Base-by-base conservation (phyloP, 2,888 invertebrate species). In the Drosophila mercatorum region DNA sequence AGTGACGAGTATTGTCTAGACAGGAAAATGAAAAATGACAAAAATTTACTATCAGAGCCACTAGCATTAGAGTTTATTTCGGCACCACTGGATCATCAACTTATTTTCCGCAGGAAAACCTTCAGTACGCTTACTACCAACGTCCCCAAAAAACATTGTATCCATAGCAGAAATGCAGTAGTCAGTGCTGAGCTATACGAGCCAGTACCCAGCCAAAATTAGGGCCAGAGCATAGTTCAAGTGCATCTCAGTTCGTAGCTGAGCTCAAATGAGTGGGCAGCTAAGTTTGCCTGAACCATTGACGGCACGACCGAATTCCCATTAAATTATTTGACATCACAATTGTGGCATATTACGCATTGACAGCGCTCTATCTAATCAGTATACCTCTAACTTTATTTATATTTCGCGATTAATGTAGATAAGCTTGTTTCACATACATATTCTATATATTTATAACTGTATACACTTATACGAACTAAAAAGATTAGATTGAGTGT, bases 191-290 rank as follows among this genome's bases (percentile, higher is more conserved):
- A 34, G 34, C 34, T 34, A 34, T 34, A 10, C 34, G 10, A 10
- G 2, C 34, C 34, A 34, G 71, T 17, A 47, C 68, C 7, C 11
- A 17, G 12, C 2, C 56, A 49, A 8, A 40, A 12, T 2, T 68
- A 40, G 5, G 14, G 6, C 14, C 5, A 34, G 6, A 34, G 7
- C 34, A 34, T 7, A 34, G 34, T 34, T 34, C 34, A 34, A 34
- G 6, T 34, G 34, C 34, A 34, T 6, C 34, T 7, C 34, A 7
- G 6, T 7, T 34, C 7, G 7, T 34, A 34, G 7, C 4, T 63
- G 64, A n/a, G 38, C 17, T 22, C 52, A 40, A 17, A 17, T 68
- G n/a, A 89, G 89, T 56, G 70, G 67, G 28, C 81, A 7, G 86
- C 86, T 90, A 53, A 66, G 76, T 46, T 57, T 46, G 1, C 12